These are phyloP conservation scores for Octodon degus DNA, from an alignment of 2,113 vertebrate species.

Conservation along the genomic window DNA sequence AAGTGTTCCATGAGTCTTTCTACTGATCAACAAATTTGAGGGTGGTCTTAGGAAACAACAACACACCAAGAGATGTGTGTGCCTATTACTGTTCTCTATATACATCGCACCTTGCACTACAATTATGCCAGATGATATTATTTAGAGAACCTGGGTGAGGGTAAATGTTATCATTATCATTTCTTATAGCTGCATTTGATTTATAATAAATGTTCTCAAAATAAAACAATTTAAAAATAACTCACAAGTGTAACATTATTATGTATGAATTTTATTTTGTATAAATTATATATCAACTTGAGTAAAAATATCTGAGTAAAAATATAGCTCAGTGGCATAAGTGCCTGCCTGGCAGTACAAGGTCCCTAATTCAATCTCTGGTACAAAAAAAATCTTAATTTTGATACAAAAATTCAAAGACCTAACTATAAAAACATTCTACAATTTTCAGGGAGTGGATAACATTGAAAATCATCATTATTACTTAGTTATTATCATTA, in stretches of 20 bases:
- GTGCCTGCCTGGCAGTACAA: too few species aligned
- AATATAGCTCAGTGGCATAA: too few species aligned
- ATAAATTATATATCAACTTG: slow-evolving; percentile 6
- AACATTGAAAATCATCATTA: not conserved
- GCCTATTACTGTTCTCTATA: not conserved
- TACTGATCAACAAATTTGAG: not conserved
- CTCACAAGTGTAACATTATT: not conserved
- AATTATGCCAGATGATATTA: not conserved
- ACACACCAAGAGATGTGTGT: not conserved
- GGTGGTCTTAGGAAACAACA: not conserved
- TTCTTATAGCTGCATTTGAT: not conserved
- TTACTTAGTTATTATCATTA: not conserved
- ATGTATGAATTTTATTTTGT: not conserved
- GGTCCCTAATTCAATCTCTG: too few species aligned
- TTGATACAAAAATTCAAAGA: not conserved
- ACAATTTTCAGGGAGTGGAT: not conserved
- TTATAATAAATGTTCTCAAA: not conserved
- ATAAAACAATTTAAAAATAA: not conserved
- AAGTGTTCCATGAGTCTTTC: not conserved
- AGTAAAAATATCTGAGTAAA: not conserved
- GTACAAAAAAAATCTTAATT: not conserved
- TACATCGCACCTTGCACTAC: not conserved
- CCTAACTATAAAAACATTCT: not conserved
- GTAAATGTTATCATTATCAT: not conserved
- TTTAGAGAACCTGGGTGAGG: not conserved